Evolutionary conservation across 2,888 invertebrate species (phyloP), one percentile per base, ranked within the genome.

Genomic region (Troilus luridus): DNA sequence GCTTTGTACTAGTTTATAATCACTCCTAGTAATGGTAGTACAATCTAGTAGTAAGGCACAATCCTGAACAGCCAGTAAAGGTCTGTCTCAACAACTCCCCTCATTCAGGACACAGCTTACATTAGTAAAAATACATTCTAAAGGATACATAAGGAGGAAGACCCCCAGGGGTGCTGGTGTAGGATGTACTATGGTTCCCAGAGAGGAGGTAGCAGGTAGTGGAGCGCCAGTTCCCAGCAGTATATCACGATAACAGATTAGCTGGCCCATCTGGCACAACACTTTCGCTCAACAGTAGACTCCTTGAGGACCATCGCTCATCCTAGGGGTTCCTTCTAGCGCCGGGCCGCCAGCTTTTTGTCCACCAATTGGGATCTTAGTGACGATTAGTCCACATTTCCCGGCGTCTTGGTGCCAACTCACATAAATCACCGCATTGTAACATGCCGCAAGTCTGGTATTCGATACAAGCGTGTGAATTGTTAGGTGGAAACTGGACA

Each of bases 171-270:
- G 10, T 21, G 54, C 41, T 11, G 27, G 27, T 14, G 72, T 41
- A 41, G 41, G 41, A 2, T 19, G 54, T 14, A 10, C 85, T 56
- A 56, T 27, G 72, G 85, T 85, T 85, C 85, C 85, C 85, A 81
- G 54, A 85, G 85, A 85, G n/a, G 85, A 85, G n/a, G 56, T 21
- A 85, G 54, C 85, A 85, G 85, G 85, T 85, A 85, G 56, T 56
- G 21, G 85, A 56, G 85, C 85, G 56, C 85, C 85, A 85, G 85
- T 85, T 85, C 85, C 85, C 85, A 85, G 21, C 85, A 85, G 85
- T 85, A 85, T 85, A 85, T 85, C 85, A 85, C 85, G 56, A 85
- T 85, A 85, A 85, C 85, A 85, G 54, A 85, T 85, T 85, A 85
- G 85, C 56, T 85, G 56, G n/a, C 85, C 85, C 85, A 85, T 85